Evolutionary conservation across 2,888 invertebrate genomes (phyloP), one percentile per base, ranked within the genome.

Genomic region (Heliconius hortense): DNA sequence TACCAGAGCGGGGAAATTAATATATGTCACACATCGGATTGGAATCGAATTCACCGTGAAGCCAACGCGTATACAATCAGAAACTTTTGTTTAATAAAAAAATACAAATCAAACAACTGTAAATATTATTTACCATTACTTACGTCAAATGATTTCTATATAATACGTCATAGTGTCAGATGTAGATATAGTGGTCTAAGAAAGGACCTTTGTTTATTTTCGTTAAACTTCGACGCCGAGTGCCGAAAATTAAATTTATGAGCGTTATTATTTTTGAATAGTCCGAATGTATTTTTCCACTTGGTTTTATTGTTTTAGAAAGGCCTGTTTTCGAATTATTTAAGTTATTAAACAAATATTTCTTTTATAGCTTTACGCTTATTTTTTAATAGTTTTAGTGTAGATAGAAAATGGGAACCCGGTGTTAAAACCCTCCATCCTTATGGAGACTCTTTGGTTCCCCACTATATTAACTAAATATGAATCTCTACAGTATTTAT

Each of bases 171-270:
- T 24, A 39, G 39, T 66, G 24, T 39, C 26, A 63, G 11, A n/a
- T 39, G 13, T 24, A 64, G n/a, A 5, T 15, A 39, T 24, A 39
- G 15, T 39, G 64, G 21, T 64, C 64, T 13, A 18, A 39, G 64
- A 66, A n/a, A 39, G 24, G 39, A 39, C 64, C 24, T 35, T 66
- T 66, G 64, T 66, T 66, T 66, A 39, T 35, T 64, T 64, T 64
- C 24, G 64, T 13, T 39, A 39, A 35, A 24, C 39, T 64, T 24
- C 15, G 11, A 64, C 64, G 64, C 39, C n/a, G 39, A 66, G n/a
- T 24, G n/a, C 13, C 64, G 11, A 39, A 39, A 66, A 13, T 39
- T 24, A 39, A 64, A 39, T 64, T 64, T 24, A 64, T 39, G 64
- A n/a, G 4, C 39, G 39, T 4, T 24, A 66, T 64, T 66, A 66